Percentiles rank a stretch among this genome's conserved stretches.
phyloP scores from a whole-genome alignment of 2,113 vertebrate species.

The Strix uralensis region DNA sequence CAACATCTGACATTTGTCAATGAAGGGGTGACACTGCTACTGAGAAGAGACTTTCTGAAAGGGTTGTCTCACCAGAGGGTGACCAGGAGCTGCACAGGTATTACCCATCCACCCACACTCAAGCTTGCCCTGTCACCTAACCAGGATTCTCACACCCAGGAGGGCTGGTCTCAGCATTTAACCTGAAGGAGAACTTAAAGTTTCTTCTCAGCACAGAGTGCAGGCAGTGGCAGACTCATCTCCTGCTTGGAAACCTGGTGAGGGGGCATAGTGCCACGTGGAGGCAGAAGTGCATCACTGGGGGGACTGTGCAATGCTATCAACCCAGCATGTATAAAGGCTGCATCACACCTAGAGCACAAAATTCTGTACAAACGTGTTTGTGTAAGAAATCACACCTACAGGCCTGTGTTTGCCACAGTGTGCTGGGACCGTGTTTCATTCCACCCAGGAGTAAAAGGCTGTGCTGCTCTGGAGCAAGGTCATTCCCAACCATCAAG shows the following conservation, averaged over 20 bases:
- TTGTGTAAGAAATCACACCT: neutral
- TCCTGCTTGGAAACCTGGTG: neutral
- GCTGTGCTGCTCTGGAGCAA: neutral
- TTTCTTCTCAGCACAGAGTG: neutral
- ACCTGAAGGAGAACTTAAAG: neutral
- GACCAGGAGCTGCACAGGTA: neutral
- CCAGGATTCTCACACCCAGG: neutral
- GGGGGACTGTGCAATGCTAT: rapidly evolving
- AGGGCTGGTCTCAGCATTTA: neutral
- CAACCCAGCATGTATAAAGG: neutral
- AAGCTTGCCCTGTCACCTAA: neutral
- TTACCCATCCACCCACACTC: neutral
- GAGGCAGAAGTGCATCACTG: neutral
- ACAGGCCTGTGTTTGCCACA: neutral
- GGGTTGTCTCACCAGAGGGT: neutral
- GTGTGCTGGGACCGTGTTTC: rapidly evolving
- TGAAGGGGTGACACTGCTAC: neutral
- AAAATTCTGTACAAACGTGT: neutral
- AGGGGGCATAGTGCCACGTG: neutral
- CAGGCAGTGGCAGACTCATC: neutral
- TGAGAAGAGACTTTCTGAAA: neutral
- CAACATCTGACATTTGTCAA: neutral
- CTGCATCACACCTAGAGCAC: rapidly evolving
- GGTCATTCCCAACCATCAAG: neutral
- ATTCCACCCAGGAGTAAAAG: neutral